These are phyloP conservation scores for Darevskia mixta DNA, from an alignment of 2,797 vertebrate species.

Conservation along the genomic window DNA sequence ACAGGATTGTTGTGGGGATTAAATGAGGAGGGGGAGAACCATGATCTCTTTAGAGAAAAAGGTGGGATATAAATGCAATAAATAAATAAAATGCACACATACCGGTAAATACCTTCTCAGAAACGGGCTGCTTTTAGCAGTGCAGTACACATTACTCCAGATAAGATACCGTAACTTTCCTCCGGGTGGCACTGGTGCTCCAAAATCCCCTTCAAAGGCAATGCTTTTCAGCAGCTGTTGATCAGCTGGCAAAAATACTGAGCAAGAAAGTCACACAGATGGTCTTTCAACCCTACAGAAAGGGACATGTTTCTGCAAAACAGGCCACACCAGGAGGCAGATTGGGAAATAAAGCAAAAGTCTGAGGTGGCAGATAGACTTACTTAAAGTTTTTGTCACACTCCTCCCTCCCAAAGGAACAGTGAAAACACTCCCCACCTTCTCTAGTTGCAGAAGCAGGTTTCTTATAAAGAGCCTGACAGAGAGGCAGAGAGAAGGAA, in stretches of 20 bases:
- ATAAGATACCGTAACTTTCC: background rate
- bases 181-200: conserved; percentile 23
- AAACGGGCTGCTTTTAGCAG: background rate
- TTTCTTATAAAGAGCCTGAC: background rate
- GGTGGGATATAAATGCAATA: no score
- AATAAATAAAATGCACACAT: no score
- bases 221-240: background rate
- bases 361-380: background rate
- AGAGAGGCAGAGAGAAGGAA: background rate
- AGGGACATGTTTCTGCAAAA: background rate
- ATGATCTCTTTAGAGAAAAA: no score
- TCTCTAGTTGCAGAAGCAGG: background rate
- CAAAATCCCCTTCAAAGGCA: background rate
- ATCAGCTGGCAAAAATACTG: background rate
- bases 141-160: background rate
- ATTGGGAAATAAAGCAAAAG: background rate
- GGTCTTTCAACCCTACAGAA: background rate
- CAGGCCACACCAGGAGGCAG: background rate
- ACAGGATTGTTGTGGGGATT: no score
- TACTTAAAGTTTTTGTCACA: background rate
- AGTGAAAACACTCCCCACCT: background rate
- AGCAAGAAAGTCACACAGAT: background rate
- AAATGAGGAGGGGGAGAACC: no score
- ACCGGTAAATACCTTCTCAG: background rate
- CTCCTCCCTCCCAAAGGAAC: background rate